Conservation (phyloP, 1,140 invertebrate genomes). For the Drosophila mayri region DNA sequence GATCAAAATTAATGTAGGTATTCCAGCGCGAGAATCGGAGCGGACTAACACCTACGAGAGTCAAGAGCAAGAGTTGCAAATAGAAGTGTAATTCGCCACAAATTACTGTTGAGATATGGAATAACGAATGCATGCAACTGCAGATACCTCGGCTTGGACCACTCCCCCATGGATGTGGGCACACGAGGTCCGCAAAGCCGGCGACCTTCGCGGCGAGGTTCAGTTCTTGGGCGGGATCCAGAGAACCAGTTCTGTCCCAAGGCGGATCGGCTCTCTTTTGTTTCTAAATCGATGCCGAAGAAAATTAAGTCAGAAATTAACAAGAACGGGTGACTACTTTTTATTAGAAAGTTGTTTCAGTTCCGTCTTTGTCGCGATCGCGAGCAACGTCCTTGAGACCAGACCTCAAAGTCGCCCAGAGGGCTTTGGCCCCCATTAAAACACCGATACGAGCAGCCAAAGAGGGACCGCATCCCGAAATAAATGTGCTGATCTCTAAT, state of each 20-base stretch:
- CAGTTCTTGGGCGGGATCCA: constrained; percentile 59
- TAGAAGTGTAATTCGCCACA: constrained; percentile 38
- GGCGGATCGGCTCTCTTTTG: constrained; percentile 45
- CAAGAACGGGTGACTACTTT: constrained; percentile 60
- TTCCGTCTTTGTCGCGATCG: constrained; percentile 61
- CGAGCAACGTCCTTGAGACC: constrained; percentile 58
- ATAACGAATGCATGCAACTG: constrained; percentile 38
- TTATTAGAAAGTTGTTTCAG: constrained; percentile 82
- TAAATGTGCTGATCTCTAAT: constrained; percentile 54
- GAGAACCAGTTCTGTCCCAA: constrained; percentile 64
- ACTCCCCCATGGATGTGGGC: constrained; percentile 49
- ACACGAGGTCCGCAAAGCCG: constrained; percentile 45
- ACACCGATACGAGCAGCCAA: background rate
- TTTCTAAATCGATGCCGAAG: constrained; percentile 51
- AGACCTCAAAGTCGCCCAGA: constrained; percentile 23
- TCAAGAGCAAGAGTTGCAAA: constrained; percentile 21
- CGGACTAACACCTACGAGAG: constrained; percentile 52
- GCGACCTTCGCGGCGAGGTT: constrained; percentile 61
- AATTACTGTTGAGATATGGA: constrained; percentile 56
- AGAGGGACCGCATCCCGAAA: constrained; percentile 37
- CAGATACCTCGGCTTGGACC: constrained; percentile 21
- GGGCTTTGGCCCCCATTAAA: constrained; percentile 67
- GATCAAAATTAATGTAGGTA: constrained; percentile 32
- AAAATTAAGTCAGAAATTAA: constrained; percentile 77
- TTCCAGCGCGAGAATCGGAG: constrained; percentile 21